Base-by-base conservation (phyloP, 2,113 vertebrate genomes). In the Poecilia latipinna region DNA sequence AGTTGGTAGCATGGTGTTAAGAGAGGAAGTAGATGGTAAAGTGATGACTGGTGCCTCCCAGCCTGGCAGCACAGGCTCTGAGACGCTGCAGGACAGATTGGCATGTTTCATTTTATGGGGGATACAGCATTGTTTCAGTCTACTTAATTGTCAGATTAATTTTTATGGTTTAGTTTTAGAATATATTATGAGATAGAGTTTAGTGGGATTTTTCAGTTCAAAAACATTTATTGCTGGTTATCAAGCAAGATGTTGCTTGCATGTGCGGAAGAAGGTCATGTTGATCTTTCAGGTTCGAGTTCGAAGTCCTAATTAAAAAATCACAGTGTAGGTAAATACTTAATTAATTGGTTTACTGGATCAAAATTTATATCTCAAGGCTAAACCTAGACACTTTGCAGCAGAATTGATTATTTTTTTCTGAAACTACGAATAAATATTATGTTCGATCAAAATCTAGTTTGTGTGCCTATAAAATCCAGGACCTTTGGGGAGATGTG, bases 1-100 rank as follows among this genome's bases (percentile, higher is more conserved):
- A 29, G 66, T 11, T 72, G 68, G 62, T 70, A 81, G 29, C 37
- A 28, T 37, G 60, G 26, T 54, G 51, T 54, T 22, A 51, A 51
- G 51, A 54, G 51, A 54, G 22, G 51, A 54, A 54, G 22, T 22
- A 54, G 51, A 54, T 54, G 51, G 51, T 54, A 54, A 24, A 54
- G 51, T 24, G 22, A 10, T 24, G 8, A n/a, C 51, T 54, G 51
- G 19, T 54, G 19, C 51, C 8, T 54, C 22, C 22, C 51, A 54
- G 51, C 51, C 7, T 54, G 51, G 51, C 1, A 8, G 51, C 51
- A 54, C 22, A 24, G 51, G 8, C 8, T 24, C 8, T 8, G 51
- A 54, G 4, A 24, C 3, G 24, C 51, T 54, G 22, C 22, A 54
- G 8, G 24, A 54, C 7, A 24, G 2, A 24, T 7, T 22, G 48